Evolutionary conservation across 2,888 invertebrate genomes (phyloP).

Genomic region (Tortrix viridana): DNA sequence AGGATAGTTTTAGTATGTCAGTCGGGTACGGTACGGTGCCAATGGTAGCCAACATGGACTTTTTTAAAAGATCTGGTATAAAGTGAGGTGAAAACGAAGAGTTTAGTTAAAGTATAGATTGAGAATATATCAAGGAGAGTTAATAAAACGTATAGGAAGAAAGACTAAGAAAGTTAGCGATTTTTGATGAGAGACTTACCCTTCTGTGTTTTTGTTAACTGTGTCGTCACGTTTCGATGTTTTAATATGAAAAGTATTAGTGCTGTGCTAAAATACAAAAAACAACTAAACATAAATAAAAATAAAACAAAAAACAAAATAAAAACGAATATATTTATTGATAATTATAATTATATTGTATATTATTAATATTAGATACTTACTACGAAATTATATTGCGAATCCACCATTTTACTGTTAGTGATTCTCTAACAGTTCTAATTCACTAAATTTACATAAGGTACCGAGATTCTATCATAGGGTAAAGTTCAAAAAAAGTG

Average conservation of each 20-base stretch:
- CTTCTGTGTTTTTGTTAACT: slow-evolving; percentile 5
- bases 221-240: slow-evolving; percentile 6
- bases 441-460: slow-evolving; percentile 50
- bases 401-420: slow-evolving; percentile 52
- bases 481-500: too few relatives aligned
- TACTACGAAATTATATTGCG: slow-evolving; percentile 59
- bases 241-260: slow-evolving; percentile 20
- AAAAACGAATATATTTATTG: slow-evolving; percentile 83
- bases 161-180: slow-evolving; percentile 23
- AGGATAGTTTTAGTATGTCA: too few relatives aligned
- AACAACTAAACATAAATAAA: slow-evolving; percentile 63
- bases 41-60: slow-evolving; percentile 9
- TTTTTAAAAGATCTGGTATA: slow-evolving; percentile 29
- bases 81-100: slow-evolving; percentile 22
- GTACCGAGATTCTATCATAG: slow-evolving; percentile 78
- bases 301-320: slow-evolving; percentile 81
- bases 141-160: slow-evolving; percentile 15
- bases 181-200: slow-evolving; percentile 29
- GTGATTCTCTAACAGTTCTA: slow-evolving; percentile 43
- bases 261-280: slow-evolving; percentile 41
- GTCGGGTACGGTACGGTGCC: too few relatives aligned
- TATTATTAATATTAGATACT: slow-evolving; percentile 62
- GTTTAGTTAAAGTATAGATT: slow-evolving; percentile 11
- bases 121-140: slow-evolving; percentile 6
- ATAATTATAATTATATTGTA: slow-evolving; percentile 75